Evolutionary conservation across 2,888 invertebrate genomes (phyloP), one percentile per base, ranked within the genome.

Genomic region (Hydrotaea diabolus): DNA sequence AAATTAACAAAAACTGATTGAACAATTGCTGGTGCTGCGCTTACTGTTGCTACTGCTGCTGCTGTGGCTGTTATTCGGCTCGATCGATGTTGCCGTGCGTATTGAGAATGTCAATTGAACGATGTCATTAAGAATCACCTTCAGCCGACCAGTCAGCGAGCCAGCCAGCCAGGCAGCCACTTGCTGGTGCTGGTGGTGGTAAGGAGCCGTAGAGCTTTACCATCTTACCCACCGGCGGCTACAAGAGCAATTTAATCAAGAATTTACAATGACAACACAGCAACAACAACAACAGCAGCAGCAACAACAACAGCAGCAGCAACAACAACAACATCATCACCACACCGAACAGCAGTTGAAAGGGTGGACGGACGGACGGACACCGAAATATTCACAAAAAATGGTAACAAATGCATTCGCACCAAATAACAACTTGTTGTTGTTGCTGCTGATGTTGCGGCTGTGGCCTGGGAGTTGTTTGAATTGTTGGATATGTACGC

Each of bases 351-450:
- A 59, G 31, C 74, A 85, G 78, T 57, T 64, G 66, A 82, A 83
- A 82, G 83, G 77, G 78, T 80, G 74, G 76, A 80, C 76, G 75
- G 81, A 80, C 53, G 55, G 77, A 80, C 80, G 80, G 74, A 80
- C 85, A 84, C 83, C 17, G 46, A 43, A 39, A 46, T 17, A 69
- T 46, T 11, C 46, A 43, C 69, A 69, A 69, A 87, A 87, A 89
- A 88, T 88, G 87, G 87, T 88, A 89, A 89, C 88, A 89, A 89
- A 89, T 89, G 88, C 89, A 88, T 89, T 90, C 89, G 88, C 89
- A 89, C 88, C 89, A 89, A 88, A 86, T 86, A 86, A 89, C 46
- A 46, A 72, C 55, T 78, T 66, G 53, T 31, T 76, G 62, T 53
- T 71, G 57, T 49, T 66, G 55, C 23, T 78, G 49, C 77, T 77